Percentiles rank a stretch among this genome's conserved stretches.
Conservation (phyloP, 2,888 invertebrate species). For the Synergus umbraculus region DNA sequence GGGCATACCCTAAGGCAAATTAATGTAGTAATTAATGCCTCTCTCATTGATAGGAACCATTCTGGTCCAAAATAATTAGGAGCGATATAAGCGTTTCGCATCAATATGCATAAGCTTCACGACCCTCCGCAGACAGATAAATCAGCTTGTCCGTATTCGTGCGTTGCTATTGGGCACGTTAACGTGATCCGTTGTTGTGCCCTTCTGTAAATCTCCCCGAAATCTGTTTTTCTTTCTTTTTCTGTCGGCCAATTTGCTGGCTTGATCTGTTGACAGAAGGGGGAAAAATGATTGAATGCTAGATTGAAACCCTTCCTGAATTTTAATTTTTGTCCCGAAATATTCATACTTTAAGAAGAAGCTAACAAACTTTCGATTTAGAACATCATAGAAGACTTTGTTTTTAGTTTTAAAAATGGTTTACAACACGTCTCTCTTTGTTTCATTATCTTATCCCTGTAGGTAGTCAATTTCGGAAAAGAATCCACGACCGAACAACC, state of each 20-base stretch:
- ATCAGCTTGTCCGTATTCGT: constrained; percentile 49
- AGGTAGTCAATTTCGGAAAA: not conserved
- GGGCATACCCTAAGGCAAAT: not conserved
- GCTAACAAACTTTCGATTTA: not conserved
- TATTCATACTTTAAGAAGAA: no score
- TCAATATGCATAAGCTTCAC: constrained; percentile 60
- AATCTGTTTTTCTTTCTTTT: not conserved
- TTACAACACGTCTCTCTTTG: not conserved
- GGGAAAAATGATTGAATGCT: no score
- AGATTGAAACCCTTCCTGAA: no score
- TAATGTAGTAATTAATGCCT: not conserved
- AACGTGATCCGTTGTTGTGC: constrained; percentile 36
- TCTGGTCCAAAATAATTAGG: constrained; percentile 56
- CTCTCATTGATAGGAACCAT: constrained; percentile 33
- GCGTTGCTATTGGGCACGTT: constrained; percentile 44
- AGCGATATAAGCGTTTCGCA: constrained; percentile 51
- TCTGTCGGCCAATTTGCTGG: not conserved
- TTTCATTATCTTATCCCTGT: not conserved
- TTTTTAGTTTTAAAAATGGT: not conserved
- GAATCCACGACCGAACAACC: not conserved
- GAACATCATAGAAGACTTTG: not conserved
- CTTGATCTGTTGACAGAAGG: no score
- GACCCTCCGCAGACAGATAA: constrained; percentile 60
- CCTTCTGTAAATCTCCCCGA: constrained; percentile 12
- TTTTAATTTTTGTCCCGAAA: no score